Evolutionary conservation across 1,140 invertebrate species (phyloP).

Genomic region (Micrasema longulum): DNA sequence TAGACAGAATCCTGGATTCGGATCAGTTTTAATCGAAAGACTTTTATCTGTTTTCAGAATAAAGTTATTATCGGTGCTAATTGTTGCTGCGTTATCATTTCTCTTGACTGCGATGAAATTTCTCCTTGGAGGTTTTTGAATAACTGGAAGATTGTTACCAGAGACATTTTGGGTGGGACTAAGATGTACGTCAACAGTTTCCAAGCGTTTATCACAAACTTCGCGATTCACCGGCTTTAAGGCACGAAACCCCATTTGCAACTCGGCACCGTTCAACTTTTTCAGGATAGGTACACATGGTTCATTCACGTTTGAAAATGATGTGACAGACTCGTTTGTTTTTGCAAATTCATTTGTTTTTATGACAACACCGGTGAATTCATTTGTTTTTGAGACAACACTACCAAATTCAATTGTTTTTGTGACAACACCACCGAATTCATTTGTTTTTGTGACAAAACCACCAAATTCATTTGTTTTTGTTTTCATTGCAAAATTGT

Average conservation of each 20-base stretch:
- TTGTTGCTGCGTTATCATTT: neutral
- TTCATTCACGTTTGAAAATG: neutral
- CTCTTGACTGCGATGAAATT: neutral
- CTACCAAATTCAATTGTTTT: neutral
- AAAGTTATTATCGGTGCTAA: slow-evolving; percentile 34
- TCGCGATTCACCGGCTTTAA: slow-evolving; percentile 20
- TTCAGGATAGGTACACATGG: neutral
- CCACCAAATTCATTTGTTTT: too few relatives aligned
- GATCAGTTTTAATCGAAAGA: neutral
- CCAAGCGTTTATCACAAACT: neutral
- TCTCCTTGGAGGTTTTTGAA: slow-evolving; percentile 18
- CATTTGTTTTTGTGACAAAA: too few relatives aligned
- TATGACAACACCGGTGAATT: neutral
- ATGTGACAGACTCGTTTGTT: neutral
- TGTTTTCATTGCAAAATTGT: neutral
- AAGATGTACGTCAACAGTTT: slow-evolving; percentile 4
- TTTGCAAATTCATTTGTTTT: neutral
- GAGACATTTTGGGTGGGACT: neutral
- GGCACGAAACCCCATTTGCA: slow-evolving; percentile 24
- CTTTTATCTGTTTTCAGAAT: slow-evolving; percentile 1
- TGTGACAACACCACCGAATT: neutral
- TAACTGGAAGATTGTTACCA: neutral
- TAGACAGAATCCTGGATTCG: neutral
- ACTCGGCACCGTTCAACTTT: slow-evolving; percentile 11
- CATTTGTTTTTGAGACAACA: neutral